Base-by-base conservation (phyloP, 2,797 vertebrate genomes). In the Euphonia xanthogaster region DNA sequence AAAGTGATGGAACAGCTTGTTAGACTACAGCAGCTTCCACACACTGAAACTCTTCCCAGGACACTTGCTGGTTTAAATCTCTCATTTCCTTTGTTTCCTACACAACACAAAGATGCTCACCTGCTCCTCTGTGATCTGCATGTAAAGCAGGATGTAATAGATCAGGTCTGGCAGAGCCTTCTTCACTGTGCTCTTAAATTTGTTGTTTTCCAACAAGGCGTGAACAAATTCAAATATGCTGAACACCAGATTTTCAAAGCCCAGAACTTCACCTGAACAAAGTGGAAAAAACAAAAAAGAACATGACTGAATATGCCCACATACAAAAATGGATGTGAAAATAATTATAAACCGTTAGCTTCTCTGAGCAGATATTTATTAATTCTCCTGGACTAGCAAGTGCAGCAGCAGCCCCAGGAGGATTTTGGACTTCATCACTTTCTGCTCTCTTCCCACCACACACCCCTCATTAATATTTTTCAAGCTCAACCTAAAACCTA, bases 41-140 rank as follows among this genome's bases (percentile, higher is more conserved):
- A 0, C 71, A 57, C 30, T 45, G n/a, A 54, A 92, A 70, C 35
- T 27, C 60, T 48, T 55, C 79, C 68, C 33, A 70, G 25, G 45
- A 83, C 44, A 70, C 15, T 7, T 44, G 50, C 20, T 40, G 27
- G 13, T 79, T 79, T 35, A 67, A 79, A 62, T 28, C 25, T 65
- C 72, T 35, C 21, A 54, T 77, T 44, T 78, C 28, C 35, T 91
- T 73, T 68, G 35, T 81, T 90, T 92, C 47, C 67, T 66, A n/a
- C 57, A 45, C 39, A 51, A 70, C 40, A 63, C 25, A 90, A 92
- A 68, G 9, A 12, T 28, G 79, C 86, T 97, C 97, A 99, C 99
- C 99, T 99, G 99, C 91, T 99, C 99, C 93, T 99, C 99, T 2
- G 99, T 99, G 98, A 99, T 99, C 97, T 99, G 99, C 99, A 99